Percentiles rank a stretch among this genome's conserved stretches.
These are phyloP conservation scores for Aquatica leii DNA, from an alignment of 2,888 invertebrate genomes.

Conservation along the genomic window DNA sequence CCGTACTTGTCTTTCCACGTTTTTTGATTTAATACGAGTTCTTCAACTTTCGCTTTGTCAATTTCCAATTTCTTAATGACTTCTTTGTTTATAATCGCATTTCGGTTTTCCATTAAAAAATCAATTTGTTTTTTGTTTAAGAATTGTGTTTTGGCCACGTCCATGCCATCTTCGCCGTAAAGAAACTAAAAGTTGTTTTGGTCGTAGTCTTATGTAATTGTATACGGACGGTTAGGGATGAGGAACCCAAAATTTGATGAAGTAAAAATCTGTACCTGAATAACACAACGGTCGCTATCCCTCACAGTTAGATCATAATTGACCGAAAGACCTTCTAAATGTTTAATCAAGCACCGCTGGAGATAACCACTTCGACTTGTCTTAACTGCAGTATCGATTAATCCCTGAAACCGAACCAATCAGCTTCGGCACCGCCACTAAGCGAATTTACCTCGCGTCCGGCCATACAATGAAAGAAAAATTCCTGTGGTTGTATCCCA, in stretches of 20 bases:
- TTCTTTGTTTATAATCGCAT: constrained; percentile 69
- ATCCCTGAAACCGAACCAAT: constrained; percentile 68
- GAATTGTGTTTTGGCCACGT: constrained; percentile 87
- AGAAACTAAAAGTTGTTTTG: constrained; percentile 75
- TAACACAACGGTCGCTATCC: constrained; percentile 90
- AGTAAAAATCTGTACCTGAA: constrained; percentile 70
- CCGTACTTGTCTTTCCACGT: constrained; percentile 71
- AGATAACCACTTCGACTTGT: constrained; percentile 98
- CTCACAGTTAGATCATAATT: constrained; percentile 95
- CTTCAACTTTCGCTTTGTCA: constrained; percentile 62
- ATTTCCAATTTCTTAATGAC: constrained; percentile 68
- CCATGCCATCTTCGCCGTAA: constrained; percentile 94
- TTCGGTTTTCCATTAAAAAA: constrained; percentile 84
- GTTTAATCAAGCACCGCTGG: constrained; percentile 96
- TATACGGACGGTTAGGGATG: too few relatives aligned
- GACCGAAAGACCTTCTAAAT: constrained; percentile 93
- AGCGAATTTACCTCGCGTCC: constrained; percentile 83
- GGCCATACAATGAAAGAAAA: constrained; percentile 99
- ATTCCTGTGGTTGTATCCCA: constrained; percentile 97
- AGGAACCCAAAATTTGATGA: too few relatives aligned
- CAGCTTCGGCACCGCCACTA: background rate
- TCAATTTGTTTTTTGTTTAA: constrained; percentile 77
- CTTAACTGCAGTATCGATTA: constrained; percentile 99
- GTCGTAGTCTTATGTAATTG: too few relatives aligned
- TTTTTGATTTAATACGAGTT: constrained; percentile 64